Base-by-base conservation (phyloP, 1,140 invertebrate genomes). In the Lucilia sericata region DNA sequence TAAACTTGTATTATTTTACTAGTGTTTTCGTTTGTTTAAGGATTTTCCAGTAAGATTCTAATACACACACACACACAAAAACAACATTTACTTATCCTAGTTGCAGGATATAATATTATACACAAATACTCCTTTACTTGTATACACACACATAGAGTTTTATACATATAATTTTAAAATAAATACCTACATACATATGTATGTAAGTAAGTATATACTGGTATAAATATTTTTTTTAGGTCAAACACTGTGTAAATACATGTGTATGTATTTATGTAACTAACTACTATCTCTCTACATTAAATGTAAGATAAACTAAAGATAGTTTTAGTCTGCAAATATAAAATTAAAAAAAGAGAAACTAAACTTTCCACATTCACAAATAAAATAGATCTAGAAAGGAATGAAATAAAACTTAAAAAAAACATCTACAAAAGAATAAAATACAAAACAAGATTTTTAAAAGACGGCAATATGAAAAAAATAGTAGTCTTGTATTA, bases 271-370 rank as follows among this genome's bases (percentile, higher is more conserved):
- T 60, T 60, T 60, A n/a, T 60, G 55, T 60, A 60, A 17, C 55
- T 60, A 60, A 60, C 75, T 47, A 42, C 36, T 30, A 30, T 30
- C 25, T 78, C 75, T 78, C n/a, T 70, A 60, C 55, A 60, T 70
- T 70, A 21, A 80, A 80, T 80, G 42, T 80, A 80, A 80, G 76
- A 80, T 80, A 80, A 80, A 80, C 76, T 51, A 80, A 80, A 80
- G 36, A 80, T 49, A 51, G 19, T 49, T 80, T 49, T 80, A 9
- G 76, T 25, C 17, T 80, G 42, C n/a, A 51, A 80, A 49, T 49
- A 21, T 10, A 21, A 80, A 12, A 51, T 10, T 17, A 80, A 12
- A 25, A 51, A 80, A 47, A 78, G n/a, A n/a, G n/a, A 42, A 42
- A 42, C 10, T 5, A 2, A 60, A n/a, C n/a, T 60, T 60, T 60